Percentiles rank a stretch among this genome's conserved stretches.
phyloP scores from a whole-genome alignment of 2,797 vertebrate genomes.

The Leuciscus waleckii region DNA sequence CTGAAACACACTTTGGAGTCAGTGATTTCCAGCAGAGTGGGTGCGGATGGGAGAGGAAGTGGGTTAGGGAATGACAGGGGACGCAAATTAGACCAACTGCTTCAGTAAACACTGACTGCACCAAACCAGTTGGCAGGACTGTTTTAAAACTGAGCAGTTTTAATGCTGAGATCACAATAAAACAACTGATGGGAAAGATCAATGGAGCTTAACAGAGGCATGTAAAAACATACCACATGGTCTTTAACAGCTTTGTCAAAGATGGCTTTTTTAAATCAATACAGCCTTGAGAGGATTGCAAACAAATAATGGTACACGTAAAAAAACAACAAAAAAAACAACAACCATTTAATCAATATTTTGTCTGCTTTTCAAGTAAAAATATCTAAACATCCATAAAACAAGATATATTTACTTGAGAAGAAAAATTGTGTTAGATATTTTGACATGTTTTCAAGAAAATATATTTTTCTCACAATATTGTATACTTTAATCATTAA shows the following conservation, averaged over 20 bases:
- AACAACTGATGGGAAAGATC: not conserved
- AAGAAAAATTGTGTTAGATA: not conserved
- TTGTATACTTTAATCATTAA: no score
- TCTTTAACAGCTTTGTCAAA: not conserved
- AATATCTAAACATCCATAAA: not conserved
- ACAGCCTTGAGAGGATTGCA: no score
- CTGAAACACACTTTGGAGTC: not conserved
- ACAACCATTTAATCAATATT: no score
- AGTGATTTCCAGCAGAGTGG: constrained; percentile 15
- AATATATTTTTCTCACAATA: no score
- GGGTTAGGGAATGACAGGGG: constrained; percentile 8
- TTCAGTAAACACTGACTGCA: constrained; percentile 27
- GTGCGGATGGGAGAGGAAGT: constrained; percentile 2
- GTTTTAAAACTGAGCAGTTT: not conserved
- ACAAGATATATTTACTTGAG: no score
- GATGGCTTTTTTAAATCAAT: no score
- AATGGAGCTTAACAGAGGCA: not conserved
- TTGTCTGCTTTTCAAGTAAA: not conserved
- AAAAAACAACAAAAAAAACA: no score
- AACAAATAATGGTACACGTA: no score
- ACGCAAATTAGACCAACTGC: constrained; percentile 39
- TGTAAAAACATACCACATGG: not conserved
- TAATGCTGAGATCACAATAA: not conserved
- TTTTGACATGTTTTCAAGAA: no score
- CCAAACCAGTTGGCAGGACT: constrained; percentile 7